Evolutionary conservation across 2,113 vertebrate genomes (phyloP).

Genomic region (Varanus komodoensis): DNA sequence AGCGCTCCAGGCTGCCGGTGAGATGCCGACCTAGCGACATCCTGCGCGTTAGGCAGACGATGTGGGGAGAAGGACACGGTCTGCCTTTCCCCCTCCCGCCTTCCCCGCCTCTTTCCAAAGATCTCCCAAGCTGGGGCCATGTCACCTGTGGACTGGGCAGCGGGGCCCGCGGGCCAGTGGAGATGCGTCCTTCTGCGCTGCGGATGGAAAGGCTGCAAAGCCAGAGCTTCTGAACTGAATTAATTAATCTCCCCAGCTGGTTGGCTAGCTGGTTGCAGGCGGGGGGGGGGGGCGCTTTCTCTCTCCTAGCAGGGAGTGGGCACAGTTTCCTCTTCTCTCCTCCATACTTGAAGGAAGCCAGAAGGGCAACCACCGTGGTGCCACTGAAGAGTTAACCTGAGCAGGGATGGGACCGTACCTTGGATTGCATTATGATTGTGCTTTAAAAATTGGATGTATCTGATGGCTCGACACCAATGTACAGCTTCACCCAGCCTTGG

Average conservation of each 20-base stretch:
- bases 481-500: not conserved
- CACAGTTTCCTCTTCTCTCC: not conserved
- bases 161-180: not conserved
- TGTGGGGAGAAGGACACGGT: not conserved
- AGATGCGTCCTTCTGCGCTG: not conserved
- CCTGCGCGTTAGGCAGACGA: not conserved
- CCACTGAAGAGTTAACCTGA: not conserved
- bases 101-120: not conserved
- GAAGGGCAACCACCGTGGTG: not conserved
- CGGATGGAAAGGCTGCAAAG: not conserved
- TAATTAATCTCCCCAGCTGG: not conserved
- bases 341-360: not conserved
- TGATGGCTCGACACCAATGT: not conserved
- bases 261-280: slow-evolving; percentile 7
- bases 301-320: not conserved
- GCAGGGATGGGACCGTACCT: not conserved
- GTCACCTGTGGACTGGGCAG: slow-evolving; percentile 35
- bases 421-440: not conserved
- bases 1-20: not conserved
- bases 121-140: not conserved
- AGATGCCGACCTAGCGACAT: not conserved
- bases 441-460: not conserved
- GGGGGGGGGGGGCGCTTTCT: not conserved
- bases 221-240: slow-evolving; percentile 8
- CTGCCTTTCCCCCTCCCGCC: not conserved